phyloP scores from a whole-genome alignment of 2,113 vertebrate species.

The Neoarius graeffei region DNA sequence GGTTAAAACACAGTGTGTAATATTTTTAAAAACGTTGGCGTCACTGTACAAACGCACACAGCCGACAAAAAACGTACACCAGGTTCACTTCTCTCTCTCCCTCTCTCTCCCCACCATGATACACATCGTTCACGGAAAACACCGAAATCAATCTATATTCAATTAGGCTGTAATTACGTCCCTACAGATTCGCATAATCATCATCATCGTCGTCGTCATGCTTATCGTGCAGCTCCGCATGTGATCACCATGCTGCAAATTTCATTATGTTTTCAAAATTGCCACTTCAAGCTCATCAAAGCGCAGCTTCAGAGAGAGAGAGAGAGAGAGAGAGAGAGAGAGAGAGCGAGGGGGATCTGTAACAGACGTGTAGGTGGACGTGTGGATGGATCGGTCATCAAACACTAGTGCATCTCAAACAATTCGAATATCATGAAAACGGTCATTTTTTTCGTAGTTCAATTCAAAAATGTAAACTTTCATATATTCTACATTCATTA shows the following conservation, averaged over 20 bases:
- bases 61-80: too few relatives aligned
- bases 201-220: slow-evolving; percentile 14
- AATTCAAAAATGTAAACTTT: too few relatives aligned
- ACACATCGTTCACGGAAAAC: not conserved
- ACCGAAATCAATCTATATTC: slow-evolving; percentile 35
- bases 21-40: not conserved
- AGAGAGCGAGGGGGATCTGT: too few relatives aligned
- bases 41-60: not conserved
- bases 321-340: not conserved
- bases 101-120: not conserved
- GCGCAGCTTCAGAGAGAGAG: not conserved
- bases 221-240: not conserved
- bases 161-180: slow-evolving; percentile 21
- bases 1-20: not conserved
- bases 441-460: too few relatives aligned
- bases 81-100: not conserved
- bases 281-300: slow-evolving; percentile 19
- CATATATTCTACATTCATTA: too few relatives aligned
- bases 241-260: not conserved
- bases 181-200: slow-evolving; percentile 3
- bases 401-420: too few relatives aligned
- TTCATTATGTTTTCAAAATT: slow-evolving; percentile 27
- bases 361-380: too few relatives aligned
- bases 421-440: too few relatives aligned
- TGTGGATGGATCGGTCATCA: too few relatives aligned